phyloP scores from a whole-genome alignment of 2,113 vertebrate genomes.

The Anhinga anhinga region DNA sequence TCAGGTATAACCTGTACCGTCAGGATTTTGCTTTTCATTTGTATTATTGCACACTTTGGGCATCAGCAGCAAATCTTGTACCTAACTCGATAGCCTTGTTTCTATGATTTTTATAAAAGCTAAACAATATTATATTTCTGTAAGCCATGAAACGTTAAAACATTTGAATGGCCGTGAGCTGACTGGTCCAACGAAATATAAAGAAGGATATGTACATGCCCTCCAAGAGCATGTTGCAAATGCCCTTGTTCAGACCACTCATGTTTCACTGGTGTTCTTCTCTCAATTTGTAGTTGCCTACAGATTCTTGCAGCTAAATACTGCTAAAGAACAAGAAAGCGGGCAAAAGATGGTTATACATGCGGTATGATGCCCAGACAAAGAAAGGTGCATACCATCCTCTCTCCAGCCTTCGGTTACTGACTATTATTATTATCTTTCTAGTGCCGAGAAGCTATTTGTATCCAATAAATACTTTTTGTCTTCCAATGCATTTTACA shows the following conservation, averaged over 20 bases:
- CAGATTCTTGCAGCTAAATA: neutral
- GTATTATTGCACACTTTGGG: neutral
- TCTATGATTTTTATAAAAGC: neutral
- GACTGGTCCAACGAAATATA: neutral
- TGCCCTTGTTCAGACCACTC: neutral
- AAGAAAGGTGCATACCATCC: neutral
- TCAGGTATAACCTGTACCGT: neutral
- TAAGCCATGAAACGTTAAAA: neutral
- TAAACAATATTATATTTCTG: neutral
- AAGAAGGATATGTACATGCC: neutral
- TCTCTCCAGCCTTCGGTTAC: neutral
- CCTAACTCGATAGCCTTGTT: neutral
- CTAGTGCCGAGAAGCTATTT: neutral
- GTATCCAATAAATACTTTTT: slow-evolving; percentile 40
- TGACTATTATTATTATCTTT: neutral
- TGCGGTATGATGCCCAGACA: neutral
- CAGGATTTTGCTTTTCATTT: slow-evolving; percentile 11
- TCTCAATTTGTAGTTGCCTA: neutral
- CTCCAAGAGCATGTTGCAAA: neutral
- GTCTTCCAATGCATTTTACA: slow-evolving; percentile 20
- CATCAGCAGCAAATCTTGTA: neutral
- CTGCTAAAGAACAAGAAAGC: neutral
- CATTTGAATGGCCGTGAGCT: neutral
- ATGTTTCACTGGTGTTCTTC: neutral
- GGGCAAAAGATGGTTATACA: neutral